Evolutionary conservation across 2,888 invertebrate species (phyloP).

Genomic region (Drosophila lacicola): DNA sequence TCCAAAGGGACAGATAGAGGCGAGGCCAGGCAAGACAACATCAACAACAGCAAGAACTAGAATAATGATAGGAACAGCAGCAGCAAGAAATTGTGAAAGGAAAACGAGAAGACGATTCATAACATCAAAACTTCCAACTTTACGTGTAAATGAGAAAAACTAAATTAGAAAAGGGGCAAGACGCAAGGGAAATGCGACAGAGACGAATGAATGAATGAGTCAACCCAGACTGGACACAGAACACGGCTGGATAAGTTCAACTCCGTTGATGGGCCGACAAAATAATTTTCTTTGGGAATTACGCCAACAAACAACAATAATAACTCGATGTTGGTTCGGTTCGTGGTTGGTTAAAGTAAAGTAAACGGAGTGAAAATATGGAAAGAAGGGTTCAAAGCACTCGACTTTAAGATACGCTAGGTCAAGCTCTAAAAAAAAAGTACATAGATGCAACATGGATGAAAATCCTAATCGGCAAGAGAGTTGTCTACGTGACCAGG

Average conservation of each 20-base stretch:
- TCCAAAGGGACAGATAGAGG: slow-evolving; percentile 67
- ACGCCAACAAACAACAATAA: slow-evolving; percentile 31
- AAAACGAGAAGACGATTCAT: slow-evolving; percentile 42
- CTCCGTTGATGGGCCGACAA: slow-evolving; percentile 43
- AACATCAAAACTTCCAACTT: slow-evolving; percentile 65
- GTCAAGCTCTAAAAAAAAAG: no score
- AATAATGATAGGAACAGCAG: slow-evolving; percentile 2
- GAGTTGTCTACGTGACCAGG: no score
- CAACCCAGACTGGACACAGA: slow-evolving; percentile 25
- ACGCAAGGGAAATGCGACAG: slow-evolving; percentile 53
- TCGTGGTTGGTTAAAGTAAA: neutral
- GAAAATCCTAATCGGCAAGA: no score
- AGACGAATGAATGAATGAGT: slow-evolving; percentile 72
- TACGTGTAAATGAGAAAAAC: slow-evolving; percentile 68
- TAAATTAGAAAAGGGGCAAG: slow-evolving; percentile 63
- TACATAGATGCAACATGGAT: no score
- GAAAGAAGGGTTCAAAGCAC: neutral
- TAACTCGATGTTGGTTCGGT: slow-evolving; percentile 3
- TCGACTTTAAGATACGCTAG: neutral
- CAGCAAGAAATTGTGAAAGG: slow-evolving; percentile 22
- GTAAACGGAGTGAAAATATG: slow-evolving; percentile 17
- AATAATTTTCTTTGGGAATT: slow-evolving; percentile 67
- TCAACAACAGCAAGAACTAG: slow-evolving; percentile 9
- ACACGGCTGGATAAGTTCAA: slow-evolving; percentile 19
- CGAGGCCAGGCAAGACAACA: neutral